A percentile compares a stretch with the other conserved stretches of the same genome.
These are phyloP conservation scores for Hirundichthys speculiger DNA, from an alignment of 2,113 vertebrate genomes.

Conservation along the genomic window DNA sequence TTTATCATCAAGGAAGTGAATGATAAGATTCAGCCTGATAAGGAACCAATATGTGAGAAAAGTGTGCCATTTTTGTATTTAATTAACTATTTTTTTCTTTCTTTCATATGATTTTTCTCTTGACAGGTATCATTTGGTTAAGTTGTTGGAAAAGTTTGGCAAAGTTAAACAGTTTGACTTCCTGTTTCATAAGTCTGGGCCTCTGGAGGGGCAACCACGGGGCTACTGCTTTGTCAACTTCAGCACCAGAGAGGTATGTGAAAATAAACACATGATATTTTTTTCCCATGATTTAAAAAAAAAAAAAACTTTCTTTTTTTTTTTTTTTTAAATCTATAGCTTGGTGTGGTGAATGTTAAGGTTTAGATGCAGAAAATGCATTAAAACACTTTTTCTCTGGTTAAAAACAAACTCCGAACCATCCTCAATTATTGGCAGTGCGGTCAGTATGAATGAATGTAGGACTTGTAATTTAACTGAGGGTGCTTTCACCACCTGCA, in stretches of 20 bases:
- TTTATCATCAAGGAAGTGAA: conserved; percentile 7
- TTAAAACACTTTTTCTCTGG: too few relatives aligned
- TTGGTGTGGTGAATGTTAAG: neutral
- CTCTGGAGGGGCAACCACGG: conserved; percentile 94
- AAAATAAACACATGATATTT: neutral
- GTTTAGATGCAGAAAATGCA: too few relatives aligned
- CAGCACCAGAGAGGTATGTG: conserved; percentile 90
- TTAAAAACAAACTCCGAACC: too few relatives aligned
- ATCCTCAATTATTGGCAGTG: too few relatives aligned
- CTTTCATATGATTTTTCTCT: neutral
- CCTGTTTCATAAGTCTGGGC: conserved; percentile 97
- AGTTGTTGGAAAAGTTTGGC: conserved; percentile 96
- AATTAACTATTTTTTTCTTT: neutral
- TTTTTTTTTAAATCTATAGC: neutral
- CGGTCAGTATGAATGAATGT: too few relatives aligned
- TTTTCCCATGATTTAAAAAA: too few relatives aligned
- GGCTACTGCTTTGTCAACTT: conserved; percentile 99
- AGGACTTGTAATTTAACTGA: too few relatives aligned
- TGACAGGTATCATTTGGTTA: conserved; percentile 91
- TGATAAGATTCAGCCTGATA: too few relatives aligned
- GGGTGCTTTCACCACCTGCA: too few relatives aligned
- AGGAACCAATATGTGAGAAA: too few relatives aligned
- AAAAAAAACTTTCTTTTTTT: neutral
- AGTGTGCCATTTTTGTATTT: neutral
- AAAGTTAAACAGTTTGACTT: conserved; percentile 98